phyloP scores from a whole-genome alignment of 2,888 invertebrate genomes.

The Rhopalosiphum nymphaeae region DNA sequence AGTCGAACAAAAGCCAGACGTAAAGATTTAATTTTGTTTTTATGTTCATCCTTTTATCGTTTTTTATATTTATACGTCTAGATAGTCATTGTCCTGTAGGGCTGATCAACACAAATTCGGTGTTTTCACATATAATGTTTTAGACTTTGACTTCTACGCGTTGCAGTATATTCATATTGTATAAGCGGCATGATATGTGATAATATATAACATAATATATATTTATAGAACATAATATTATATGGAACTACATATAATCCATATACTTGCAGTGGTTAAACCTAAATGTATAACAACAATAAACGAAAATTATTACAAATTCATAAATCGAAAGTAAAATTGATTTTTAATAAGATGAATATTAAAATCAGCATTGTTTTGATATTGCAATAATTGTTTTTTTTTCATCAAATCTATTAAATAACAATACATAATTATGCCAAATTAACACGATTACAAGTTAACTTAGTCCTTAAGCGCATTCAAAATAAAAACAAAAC shows the following conservation, averaged over 20 bases:
- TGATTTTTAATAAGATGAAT: not conserved
- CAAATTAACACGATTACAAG: conserved; percentile 39
- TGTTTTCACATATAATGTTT: not conserved
- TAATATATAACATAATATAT: too few relatives aligned
- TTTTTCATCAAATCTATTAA: conserved; percentile 48
- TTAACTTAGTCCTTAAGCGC: conserved; percentile 1
- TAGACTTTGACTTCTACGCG: not conserved
- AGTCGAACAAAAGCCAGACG: not conserved
- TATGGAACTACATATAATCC: not conserved
- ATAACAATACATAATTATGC: conserved; percentile 27
- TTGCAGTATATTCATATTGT: not conserved
- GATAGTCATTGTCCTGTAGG: not conserved
- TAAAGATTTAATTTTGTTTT: not conserved
- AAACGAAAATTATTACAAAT: not conserved
- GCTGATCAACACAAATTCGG: not conserved
- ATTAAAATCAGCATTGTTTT: not conserved
- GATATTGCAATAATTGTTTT: not conserved
- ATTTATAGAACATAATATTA: not conserved
- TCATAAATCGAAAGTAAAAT: not conserved
- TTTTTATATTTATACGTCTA: not conserved
- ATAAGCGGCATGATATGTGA: too few relatives aligned
- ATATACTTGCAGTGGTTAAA: not conserved
- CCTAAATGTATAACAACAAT: not conserved
- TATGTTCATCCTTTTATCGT: not conserved
- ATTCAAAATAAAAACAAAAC: conserved; percentile 10